These are phyloP conservation scores for Chroicocephalus ridibundus DNA, from an alignment of 2,113 vertebrate species.

Conservation along the genomic window DNA sequence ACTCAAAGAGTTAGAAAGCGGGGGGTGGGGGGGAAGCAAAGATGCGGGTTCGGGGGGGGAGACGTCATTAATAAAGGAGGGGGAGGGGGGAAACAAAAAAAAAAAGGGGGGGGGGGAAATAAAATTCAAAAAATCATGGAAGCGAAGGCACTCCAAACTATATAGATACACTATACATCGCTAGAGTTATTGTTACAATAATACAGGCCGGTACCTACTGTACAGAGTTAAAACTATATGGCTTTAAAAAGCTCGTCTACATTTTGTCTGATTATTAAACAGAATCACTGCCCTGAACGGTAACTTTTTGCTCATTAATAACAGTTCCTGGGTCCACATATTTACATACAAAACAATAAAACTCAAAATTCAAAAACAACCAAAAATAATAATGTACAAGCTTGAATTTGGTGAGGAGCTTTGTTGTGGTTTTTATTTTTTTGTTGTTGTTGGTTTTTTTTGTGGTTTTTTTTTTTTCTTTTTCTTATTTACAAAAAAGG, in stretches of 20 bases:
- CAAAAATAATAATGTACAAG: constrained; percentile 83
- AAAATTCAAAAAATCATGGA: constrained; percentile 84
- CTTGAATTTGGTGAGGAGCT: constrained; percentile 96
- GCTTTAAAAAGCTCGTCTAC: constrained; percentile 98
- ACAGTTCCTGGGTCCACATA: constrained; percentile 99
- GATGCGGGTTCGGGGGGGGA: constrained; percentile 27
- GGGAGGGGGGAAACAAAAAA: background rate
- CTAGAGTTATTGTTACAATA: constrained; percentile 98
- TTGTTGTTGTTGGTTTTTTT: background rate
- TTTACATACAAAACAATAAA: constrained; percentile 88
- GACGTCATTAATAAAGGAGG: constrained; percentile 32
- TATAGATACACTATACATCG: constrained; percentile 99
- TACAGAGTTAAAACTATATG: constrained; percentile 99
- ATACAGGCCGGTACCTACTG: constrained; percentile 96
- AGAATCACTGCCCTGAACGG: constrained; percentile 90
- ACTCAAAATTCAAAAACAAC: constrained; percentile 77
- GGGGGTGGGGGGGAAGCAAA: constrained; percentile 11
- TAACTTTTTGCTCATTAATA: constrained; percentile 93
- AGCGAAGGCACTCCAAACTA: constrained; percentile 99
- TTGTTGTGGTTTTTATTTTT: constrained; percentile 53
- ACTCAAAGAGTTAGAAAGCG: constrained; percentile 61
- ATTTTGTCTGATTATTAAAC: constrained; percentile 93
- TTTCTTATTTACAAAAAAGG: constrained; percentile 72
- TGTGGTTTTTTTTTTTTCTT: background rate
- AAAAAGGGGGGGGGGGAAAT: constrained; percentile 2